A percentile compares a stretch with the other conserved stretches of the same genome.
These are phyloP conservation scores for Graptemys geographica DNA, from an alignment of 2,797 vertebrate genomes.

Conservation along the genomic window DNA sequence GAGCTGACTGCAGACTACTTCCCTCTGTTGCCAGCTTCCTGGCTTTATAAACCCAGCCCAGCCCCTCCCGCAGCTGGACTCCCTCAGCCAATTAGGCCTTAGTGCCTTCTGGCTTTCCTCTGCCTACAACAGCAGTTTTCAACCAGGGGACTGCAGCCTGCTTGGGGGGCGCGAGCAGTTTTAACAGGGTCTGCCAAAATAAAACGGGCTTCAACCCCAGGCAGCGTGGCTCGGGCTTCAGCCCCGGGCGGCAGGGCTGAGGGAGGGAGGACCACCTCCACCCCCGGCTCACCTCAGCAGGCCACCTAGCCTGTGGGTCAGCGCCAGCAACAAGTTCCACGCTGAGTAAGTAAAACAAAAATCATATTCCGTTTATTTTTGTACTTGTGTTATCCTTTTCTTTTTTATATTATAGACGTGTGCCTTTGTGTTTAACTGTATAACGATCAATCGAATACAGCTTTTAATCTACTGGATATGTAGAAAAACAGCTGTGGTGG, in stretches of 20 bases:
- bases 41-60: too few species aligned
- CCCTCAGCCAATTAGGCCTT: not conserved
- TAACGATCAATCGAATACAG: not conserved
- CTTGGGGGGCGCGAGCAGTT: too few species aligned
- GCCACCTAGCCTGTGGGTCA: not conserved
- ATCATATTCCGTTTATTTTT: not conserved
- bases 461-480: too few species aligned
- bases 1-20: too few species aligned
- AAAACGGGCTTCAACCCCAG: not conserved
- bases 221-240: not conserved
- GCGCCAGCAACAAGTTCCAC: too few species aligned
- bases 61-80: not conserved
- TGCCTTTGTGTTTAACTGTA: not conserved
- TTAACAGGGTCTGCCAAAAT: not conserved
- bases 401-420: not conserved
- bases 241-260: too few species aligned
- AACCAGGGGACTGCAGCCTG: too few species aligned
- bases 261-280: not conserved
- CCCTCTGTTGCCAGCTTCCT: too few species aligned
- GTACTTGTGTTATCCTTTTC: not conserved
- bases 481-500: not conserved
- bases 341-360: not conserved
- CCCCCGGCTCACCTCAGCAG: not conserved
- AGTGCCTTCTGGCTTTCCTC: not conserved
- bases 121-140: not conserved